phyloP scores from a whole-genome alignment of 1,140 invertebrate genomes.

The Euglossa dilemma region DNA sequence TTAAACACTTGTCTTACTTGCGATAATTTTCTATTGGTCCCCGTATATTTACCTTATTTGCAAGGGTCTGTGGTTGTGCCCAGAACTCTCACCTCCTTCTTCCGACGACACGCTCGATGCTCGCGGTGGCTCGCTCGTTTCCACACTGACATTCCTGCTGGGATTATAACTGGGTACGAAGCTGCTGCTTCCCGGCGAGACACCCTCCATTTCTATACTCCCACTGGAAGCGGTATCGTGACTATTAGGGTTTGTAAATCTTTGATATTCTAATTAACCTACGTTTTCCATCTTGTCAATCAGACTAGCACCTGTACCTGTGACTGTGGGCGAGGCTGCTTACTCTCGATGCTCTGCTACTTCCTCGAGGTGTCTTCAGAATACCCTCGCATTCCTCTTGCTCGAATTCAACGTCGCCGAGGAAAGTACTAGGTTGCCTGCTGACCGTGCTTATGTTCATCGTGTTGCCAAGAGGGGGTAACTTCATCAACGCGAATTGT shows the following conservation, averaged over 20 bases:
- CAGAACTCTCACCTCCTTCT: conserved; percentile 80
- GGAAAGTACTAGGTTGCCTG: conserved; percentile 76
- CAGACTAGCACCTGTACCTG: conserved; percentile 73
- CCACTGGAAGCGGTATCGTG: conserved; percentile 81
- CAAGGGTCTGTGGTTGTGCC: conserved; percentile 77
- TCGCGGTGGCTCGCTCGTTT: conserved; percentile 82
- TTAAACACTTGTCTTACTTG: neutral
- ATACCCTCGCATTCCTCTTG: conserved; percentile 76
- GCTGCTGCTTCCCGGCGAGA: conserved; percentile 81
- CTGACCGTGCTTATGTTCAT: conserved; percentile 68
- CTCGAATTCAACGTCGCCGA: conserved; percentile 78
- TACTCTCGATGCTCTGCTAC: conserved; percentile 83
- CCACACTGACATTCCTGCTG: conserved; percentile 83
- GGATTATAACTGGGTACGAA: conserved; percentile 81
- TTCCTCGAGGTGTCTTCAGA: conserved; percentile 76
- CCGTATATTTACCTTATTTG: conserved; percentile 74
- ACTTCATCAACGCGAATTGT: conserved; percentile 75
- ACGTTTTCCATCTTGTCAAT: neutral
- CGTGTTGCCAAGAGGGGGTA: conserved; percentile 70
- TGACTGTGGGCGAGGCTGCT: conserved; percentile 87
- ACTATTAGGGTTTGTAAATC: neutral
- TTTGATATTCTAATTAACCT: neutral
- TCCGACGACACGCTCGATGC: conserved; percentile 85
- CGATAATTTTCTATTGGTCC: neutral
- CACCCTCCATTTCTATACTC: conserved; percentile 89